Conservation (phyloP, 2,888 invertebrate genomes). For the Apamea crenata region DNA sequence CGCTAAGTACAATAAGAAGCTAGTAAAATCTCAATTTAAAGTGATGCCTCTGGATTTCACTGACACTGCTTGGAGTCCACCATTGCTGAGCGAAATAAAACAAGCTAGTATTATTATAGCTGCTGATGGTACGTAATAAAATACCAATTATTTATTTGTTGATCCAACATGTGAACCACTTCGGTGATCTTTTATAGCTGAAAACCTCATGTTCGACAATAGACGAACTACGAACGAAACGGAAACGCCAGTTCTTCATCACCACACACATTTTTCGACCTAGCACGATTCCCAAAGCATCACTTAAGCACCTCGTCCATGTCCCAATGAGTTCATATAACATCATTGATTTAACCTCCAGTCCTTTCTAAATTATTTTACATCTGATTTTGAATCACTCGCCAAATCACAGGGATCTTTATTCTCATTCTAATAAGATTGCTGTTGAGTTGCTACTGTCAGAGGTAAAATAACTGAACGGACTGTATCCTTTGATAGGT, state of each 20-base stretch:
- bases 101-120: constrained; percentile 93
- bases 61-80: constrained; percentile 88
- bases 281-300: not conserved
- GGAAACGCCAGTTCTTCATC: not conserved
- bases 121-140: constrained; percentile 93
- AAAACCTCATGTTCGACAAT: not conserved
- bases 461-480: too few relatives aligned
- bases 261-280: not conserved
- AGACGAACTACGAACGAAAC: not conserved
- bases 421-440: not conserved
- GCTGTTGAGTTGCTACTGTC: not conserved
- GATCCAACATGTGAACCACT: not conserved
- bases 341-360: not conserved
- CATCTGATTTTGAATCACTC: not conserved
- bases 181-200: not conserved
- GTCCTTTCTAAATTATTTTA: not conserved
- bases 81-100: constrained; percentile 90
- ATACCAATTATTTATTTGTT: not conserved
- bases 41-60: constrained; percentile 93
- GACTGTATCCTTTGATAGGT: not conserved
- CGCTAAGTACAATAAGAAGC: constrained; percentile 91
- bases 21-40: constrained; percentile 91
- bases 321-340: not conserved
- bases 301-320: not conserved
- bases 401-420: not conserved